phyloP scores from a whole-genome alignment of 2,888 invertebrate genomes.

The Galerucella nymphaeae region DNA sequence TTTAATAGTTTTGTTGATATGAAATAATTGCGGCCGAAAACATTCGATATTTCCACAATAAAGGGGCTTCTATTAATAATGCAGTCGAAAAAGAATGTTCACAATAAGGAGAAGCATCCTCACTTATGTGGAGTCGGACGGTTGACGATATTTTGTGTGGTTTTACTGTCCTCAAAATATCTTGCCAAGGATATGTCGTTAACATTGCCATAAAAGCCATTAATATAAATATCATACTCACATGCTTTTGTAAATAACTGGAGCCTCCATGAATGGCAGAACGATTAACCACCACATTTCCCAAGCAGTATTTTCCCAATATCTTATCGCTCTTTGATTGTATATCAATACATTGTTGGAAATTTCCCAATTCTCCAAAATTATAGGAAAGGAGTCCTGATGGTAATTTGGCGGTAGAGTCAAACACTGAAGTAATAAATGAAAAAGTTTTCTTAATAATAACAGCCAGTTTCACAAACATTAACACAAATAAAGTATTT shows the following conservation, averaged over 20 bases:
- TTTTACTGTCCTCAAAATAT: no score
- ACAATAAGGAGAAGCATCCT: no score
- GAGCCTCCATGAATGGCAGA: not conserved
- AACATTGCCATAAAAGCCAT: no score
- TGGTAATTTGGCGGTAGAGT: slow-evolving; percentile 32
- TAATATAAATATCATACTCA: slow-evolving; percentile 1
- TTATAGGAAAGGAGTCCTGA: slow-evolving; percentile 27
- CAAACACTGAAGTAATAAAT: slow-evolving; percentile 32
- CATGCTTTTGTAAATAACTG: not conserved
- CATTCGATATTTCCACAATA: no score
- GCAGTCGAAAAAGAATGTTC: no score
- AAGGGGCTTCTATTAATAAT: no score
- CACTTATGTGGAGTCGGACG: no score
- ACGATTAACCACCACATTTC: slow-evolving; percentile 21
- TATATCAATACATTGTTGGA: slow-evolving; percentile 29
- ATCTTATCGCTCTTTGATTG: slow-evolving; percentile 21
- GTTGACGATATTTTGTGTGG: no score
- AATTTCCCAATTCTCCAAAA: slow-evolving; percentile 35
- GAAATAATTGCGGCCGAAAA: no score
- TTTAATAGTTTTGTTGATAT: no score
- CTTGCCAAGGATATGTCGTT: no score
- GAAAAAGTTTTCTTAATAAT: not conserved
- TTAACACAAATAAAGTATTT: no score
- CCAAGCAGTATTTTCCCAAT: slow-evolving; percentile 47
- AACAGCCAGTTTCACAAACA: not conserved